Base-by-base conservation (phyloP, 2,888 invertebrate genomes). In the Psylliodes chrysocephalus region DNA sequence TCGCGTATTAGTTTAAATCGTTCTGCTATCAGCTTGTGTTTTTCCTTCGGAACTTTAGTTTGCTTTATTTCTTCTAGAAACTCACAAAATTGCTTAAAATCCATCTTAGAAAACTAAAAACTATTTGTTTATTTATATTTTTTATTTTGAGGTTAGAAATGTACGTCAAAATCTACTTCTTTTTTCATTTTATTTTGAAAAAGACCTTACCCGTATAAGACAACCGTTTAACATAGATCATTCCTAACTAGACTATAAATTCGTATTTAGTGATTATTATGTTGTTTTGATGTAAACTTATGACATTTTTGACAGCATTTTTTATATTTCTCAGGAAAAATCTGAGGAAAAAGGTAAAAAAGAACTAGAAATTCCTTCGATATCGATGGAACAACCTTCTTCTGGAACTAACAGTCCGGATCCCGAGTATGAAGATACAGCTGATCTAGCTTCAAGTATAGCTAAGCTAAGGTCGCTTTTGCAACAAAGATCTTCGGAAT, bases 381-480 rank as follows among this genome's bases (percentile, higher is more conserved):
- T 78, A 44, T 71, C 72, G 18, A 78, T 72, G 44, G 73, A 75
- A 57, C 63, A 68, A 25, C 68, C 73, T n/a, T 55, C 64, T 40
- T 56, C 66, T 38, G 74, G 71, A 28, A 72, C 71, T 19, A 76
- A 76, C 12, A 82, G 81, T 71, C 82, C 83, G 0, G 87, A 86
- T 70, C 90, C 89, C 0, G 88, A 90, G 75, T 91, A 90, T 77
- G 91, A 91, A 77, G 91, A 91, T 75, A 86, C 88, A 0, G 89
- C 89, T 0, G 91, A 91, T 80, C 86, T 91, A 52, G 90, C 90
- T 60, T 87, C 89, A 63, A 90, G 90, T 73, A 91, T 91, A 74
- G 90, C 90, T 46, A 89, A 90, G 78, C 81, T 91, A 51, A 81
- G 90, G 52, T 88, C 86, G 49, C 79, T 91, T 71, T 81, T 91